Base-by-base conservation (phyloP, 2,113 vertebrate species). In the Sylvietta virens region DNA sequence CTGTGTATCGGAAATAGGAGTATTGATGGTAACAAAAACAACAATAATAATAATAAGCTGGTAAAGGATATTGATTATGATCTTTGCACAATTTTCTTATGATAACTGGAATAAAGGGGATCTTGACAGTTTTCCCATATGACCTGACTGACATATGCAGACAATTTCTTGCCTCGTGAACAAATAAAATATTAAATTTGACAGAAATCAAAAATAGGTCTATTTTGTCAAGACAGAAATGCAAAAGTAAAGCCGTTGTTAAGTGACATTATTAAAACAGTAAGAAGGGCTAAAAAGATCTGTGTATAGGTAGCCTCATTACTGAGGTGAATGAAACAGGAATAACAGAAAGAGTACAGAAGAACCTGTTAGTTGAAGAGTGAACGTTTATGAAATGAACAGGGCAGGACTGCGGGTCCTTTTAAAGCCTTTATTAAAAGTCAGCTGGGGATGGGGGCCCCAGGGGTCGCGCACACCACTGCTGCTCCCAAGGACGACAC, bases 241-340 rank as follows among this genome's bases (percentile, higher is more conserved):
- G 4, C 3, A 67, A 56, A 87, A 35, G 3, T 45, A 40, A 89
- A 81, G 3, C 1, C 8, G 6, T 24, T 64, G 4, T n/a, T 51
- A 54, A 33, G 6, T 42, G 10, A 39, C 10, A 66, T 18, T 79
- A 56, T n/a, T n/a, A 86, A 79, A 72, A 7, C 22, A 53, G 2
- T 14, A 37, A 53, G 8, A 88, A 53, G 35, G 2, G 3, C 5
- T 67, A 31, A 76, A 61, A 73, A n/a, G 0, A 2, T n/a, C 8
- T 10, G 1, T 53, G 2, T 3, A 0, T 30, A 70, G 4, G 13
- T 15, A 81, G 15, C 4, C 8, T 58, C 3, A 37, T 57, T 66
- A 4, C 6, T 72, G 45, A 84, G 9, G 6, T 15, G 5, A 79
- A 61, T 57, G 13, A 48, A 71, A 28, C 2, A 28, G 31, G 70